phyloP scores from a whole-genome alignment of 30 jellyfish, hydroid and myxozoan species.

The Aurelia sp. region DNA sequence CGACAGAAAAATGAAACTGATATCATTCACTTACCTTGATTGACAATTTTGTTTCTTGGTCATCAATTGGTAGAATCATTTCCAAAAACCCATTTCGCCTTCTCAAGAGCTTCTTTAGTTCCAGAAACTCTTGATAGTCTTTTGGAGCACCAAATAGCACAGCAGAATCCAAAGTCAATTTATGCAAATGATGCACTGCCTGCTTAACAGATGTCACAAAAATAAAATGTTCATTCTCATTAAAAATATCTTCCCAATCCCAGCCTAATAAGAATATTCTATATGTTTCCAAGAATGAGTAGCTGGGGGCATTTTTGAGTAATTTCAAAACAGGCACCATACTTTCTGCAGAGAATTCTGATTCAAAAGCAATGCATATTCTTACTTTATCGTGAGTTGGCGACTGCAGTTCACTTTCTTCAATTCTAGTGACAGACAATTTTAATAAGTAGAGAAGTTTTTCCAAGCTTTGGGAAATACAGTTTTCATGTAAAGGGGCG shows the following conservation, averaged over 20 bases:
- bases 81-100: not conserved
- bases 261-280: not conserved
- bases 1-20: too few relatives aligned
- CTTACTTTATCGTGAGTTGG: not conserved
- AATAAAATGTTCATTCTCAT: not conserved
- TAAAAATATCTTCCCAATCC: not conserved
- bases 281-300: not conserved
- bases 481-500: too few relatives aligned
- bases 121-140: conserved; percentile 19
- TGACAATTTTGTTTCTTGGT: not conserved
- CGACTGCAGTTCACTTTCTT: not conserved
- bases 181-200: not conserved
- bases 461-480: too few relatives aligned
- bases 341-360: not conserved
- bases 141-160: conserved; percentile 12
- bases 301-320: not conserved
- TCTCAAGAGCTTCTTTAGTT: not conserved
- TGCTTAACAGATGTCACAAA: not conserved
- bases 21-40: conserved; percentile 13
- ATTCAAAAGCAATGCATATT: conserved; percentile 31
- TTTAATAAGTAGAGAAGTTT: too few relatives aligned
- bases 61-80: not conserved
- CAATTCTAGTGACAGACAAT: too few relatives aligned
- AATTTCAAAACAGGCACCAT: not conserved
- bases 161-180: not conserved